Conservation (phyloP, 2,888 invertebrate genomes). For the Erebia palarica region DNA sequence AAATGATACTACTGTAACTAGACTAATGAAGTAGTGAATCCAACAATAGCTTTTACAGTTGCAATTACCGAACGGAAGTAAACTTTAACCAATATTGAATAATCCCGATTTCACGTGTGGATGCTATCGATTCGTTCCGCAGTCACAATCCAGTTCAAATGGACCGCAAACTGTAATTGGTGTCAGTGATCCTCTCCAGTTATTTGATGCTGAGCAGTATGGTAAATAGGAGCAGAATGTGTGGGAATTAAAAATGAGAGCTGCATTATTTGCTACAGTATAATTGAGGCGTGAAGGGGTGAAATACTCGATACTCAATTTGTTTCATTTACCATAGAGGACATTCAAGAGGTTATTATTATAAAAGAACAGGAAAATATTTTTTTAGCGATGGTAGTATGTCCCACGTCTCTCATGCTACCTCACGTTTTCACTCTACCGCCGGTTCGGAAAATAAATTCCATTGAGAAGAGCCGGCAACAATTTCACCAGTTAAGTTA, state of each 20-base stretch:
- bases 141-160: conserved; percentile 25
- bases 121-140: conserved; percentile 18
- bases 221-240: conserved; percentile 3
- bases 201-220: conserved; percentile 10
- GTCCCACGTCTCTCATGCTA: too few species aligned
- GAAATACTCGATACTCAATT: background rate
- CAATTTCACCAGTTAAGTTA: too few species aligned
- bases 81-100: conserved; percentile 3
- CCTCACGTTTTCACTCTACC: too few species aligned
- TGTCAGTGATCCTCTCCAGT: conserved; percentile 13
- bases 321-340: too few species aligned
- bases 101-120: conserved; percentile 8
- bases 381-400: too few species aligned
- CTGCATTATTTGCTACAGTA: background rate
- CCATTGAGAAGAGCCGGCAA: too few species aligned
- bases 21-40: background rate
- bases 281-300: background rate
- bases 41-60: background rate
- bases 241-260: conserved; percentile 6
- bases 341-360: too few species aligned
- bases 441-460: too few species aligned
- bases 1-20: too few species aligned
- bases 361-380: too few species aligned
- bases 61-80: background rate
- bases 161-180: conserved; percentile 27